These are phyloP conservation scores for Sphaerophoria rueppellii DNA, from an alignment of 2,888 invertebrate species.

Conservation along the genomic window DNA sequence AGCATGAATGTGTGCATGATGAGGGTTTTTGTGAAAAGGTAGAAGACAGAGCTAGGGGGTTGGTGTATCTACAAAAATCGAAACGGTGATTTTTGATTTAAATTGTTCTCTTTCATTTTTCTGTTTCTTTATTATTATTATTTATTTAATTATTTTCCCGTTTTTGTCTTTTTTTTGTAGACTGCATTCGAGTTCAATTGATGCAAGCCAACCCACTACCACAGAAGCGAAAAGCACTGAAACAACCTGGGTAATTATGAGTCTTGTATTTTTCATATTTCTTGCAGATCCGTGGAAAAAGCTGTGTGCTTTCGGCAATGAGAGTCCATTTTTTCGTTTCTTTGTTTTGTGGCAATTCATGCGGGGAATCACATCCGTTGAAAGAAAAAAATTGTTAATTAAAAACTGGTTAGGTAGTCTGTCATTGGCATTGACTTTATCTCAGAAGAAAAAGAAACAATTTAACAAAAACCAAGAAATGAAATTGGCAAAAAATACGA, in stretches of 20 bases:
- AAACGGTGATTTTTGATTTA: conserved; percentile 77
- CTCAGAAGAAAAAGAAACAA: neutral
- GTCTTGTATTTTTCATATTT: conserved; percentile 14
- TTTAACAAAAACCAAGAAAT: neutral
- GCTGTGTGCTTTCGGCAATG: neutral
- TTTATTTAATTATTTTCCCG: conserved; percentile 36
- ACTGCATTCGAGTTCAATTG: conserved; percentile 56
- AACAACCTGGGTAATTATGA: conserved; percentile 62
- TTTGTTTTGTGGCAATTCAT: conserved; percentile 40
- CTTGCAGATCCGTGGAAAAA: conserved; percentile 30
- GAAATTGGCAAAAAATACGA: neutral
- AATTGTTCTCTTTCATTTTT: conserved; percentile 32
- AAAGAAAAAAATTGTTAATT: conserved; percentile 64
- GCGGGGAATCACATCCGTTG: conserved; percentile 59
- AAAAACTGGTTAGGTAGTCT: conserved; percentile 62
- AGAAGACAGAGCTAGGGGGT: no score
- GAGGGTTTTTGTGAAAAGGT: conserved; percentile 8
- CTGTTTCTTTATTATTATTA: conserved; percentile 31
- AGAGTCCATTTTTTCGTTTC: conserved; percentile 35
- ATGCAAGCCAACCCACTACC: conserved; percentile 23
- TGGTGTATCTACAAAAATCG: conserved; percentile 6
- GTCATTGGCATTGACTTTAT: conserved; percentile 69
- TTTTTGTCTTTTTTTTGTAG: conserved; percentile 49
- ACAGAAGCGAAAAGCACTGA: conserved; percentile 11
- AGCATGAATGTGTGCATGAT: conserved; percentile 10